Evolutionary conservation across 2,888 invertebrate genomes (phyloP), one percentile per base, ranked within the genome.

Genomic region (Drosophila fungiperda): DNA sequence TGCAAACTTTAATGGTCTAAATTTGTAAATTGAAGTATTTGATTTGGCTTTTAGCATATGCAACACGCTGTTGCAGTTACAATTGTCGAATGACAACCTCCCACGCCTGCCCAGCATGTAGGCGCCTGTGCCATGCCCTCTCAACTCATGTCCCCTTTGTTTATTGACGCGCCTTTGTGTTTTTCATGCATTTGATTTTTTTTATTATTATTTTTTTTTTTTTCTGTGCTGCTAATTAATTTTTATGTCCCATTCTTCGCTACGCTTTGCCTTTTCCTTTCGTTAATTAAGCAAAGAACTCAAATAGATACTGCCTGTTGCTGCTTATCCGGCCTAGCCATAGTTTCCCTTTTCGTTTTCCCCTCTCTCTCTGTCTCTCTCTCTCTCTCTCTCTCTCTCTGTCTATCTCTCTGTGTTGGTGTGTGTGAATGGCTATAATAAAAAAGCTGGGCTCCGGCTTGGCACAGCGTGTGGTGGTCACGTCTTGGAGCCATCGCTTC

Each of bases 271-370:
- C 55, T 73, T 80, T 83, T 73, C 79, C 78, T 71, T 82, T 76
- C 74, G 76, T 84, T 86, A 86, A 86, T 86, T 86, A 86, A 83
- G 86, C 78, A 87, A 81, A 84, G 87, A 86, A 83, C 88, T 83
- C 71, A 76, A 82, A 84, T 78, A 79, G 77, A 77, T 71, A 72
- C 68, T 67, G 55, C 62, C 67, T 73, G 63, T 57, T 67, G 66
- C 68, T 53, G 73, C 63, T 67, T 74, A 71, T 71, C 75, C 75
- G 74, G 68, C 60, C 71, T 76, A 76, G 79, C 23, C 66, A 26
- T 32, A 54, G 66, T 57, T 38, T 45, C 55, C 54, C 57, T 55
- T 35, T 29, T 45, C 58, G 48, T 26, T 26, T 53, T 8, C 33
- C 35, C 15, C 29, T 32, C 26, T 15, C 23, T 23, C 12, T 11